Evolutionary conservation across 2,113 vertebrate genomes (phyloP).

Genomic region (Siphamia tubifer): DNA sequence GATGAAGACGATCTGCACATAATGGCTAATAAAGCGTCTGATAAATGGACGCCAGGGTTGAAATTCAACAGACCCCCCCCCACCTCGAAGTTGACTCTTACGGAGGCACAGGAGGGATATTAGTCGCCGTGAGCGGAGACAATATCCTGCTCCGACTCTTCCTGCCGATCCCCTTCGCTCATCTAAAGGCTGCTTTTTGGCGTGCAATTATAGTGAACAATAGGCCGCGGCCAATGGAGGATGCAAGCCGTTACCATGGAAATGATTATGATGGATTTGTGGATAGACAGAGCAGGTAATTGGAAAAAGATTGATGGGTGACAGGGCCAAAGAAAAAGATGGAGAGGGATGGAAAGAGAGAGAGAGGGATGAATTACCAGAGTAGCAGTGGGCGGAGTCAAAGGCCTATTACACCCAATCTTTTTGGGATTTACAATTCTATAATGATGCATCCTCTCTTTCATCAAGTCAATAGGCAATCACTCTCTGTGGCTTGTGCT

Average conservation of each 20-base stretch:
- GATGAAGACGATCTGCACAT: slow-evolving; percentile 43
- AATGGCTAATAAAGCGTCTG: slow-evolving; percentile 41
- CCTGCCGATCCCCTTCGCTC: slow-evolving; percentile 23
- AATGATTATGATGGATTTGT: slow-evolving; percentile 84
- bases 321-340: slow-evolving; percentile 66
- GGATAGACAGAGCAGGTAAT: slow-evolving; percentile 83
- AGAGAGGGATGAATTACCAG: slow-evolving; percentile 67
- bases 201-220: slow-evolving; percentile 75
- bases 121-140: slow-evolving; percentile 31
- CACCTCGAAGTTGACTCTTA: slow-evolving; percentile 48
- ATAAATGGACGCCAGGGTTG: slow-evolving; percentile 41
- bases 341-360: slow-evolving; percentile 54
- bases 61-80: slow-evolving; percentile 44
- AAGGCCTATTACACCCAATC: slow-evolving; percentile 72
- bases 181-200: slow-evolving; percentile 60
- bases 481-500: slow-evolving; percentile 47
- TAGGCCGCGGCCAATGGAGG: slow-evolving; percentile 73
- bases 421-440: slow-evolving; percentile 78
- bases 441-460: slow-evolving; percentile 72
- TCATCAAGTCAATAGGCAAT: slow-evolving; percentile 72
- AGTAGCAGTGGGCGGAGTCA: slow-evolving; percentile 66
- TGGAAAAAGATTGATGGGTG: slow-evolving; percentile 85
- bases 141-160: slow-evolving; percentile 38
- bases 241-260: slow-evolving; percentile 80
- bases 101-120: slow-evolving; percentile 34